Evolutionary conservation across 2,888 invertebrate genomes (phyloP).

Genomic region (Elgonia sp.): DNA sequence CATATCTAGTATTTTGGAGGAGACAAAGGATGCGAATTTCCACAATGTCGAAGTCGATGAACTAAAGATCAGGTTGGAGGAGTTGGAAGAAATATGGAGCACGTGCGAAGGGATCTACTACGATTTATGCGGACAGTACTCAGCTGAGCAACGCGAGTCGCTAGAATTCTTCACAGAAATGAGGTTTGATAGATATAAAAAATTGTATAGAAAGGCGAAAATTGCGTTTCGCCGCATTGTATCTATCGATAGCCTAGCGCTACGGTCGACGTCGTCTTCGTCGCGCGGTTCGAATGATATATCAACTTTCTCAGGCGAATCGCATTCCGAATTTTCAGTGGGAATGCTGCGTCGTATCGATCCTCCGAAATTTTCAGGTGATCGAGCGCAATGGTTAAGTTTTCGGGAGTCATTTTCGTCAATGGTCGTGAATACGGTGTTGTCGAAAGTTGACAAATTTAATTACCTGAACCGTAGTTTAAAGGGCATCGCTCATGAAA

Average conservation of each 20-base stretch:
- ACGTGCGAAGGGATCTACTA: not conserved
- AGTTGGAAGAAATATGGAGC: not conserved
- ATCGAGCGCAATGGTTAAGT: not conserved
- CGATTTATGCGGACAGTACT: not conserved
- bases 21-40: not conserved
- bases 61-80: not conserved
- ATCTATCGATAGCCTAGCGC: not conserved
- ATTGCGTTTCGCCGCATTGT: not conserved
- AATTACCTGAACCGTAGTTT: conserved; percentile 18
- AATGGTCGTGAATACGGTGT: not conserved
- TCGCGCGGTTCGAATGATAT: not conserved
- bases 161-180: not conserved
- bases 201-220: not conserved
- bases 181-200: not conserved
- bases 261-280: not conserved
- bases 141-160: not conserved
- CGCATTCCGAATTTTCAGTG: not conserved
- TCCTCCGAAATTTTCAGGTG: not conserved
- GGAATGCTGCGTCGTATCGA: not conserved
- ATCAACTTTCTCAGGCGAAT: not conserved
- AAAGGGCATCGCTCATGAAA: conserved; percentile 5
- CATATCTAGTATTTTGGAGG: not conserved
- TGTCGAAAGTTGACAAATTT: conserved; percentile 31
- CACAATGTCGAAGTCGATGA: not conserved
- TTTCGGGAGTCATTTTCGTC: not conserved